Percentiles rank a stretch among this genome's conserved stretches.
Conservation (phyloP, 1,140 invertebrate species). For the Maconellicoccus hirsutus region DNA sequence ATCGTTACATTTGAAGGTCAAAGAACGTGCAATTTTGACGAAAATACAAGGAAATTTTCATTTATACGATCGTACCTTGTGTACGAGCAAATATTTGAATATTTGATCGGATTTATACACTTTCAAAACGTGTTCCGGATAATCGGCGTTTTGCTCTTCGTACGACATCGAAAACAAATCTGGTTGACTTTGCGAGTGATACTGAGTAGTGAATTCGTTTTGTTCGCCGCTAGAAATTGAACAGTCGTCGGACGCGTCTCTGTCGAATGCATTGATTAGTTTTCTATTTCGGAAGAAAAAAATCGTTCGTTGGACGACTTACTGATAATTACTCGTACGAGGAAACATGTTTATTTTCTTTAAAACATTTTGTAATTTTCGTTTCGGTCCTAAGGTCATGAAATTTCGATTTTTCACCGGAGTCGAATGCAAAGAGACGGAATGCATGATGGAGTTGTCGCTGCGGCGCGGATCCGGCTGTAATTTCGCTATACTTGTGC, state of each 20-base stretch:
- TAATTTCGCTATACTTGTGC: conserved; percentile 45
- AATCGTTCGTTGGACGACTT: conserved; percentile 41
- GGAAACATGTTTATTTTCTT: conserved; percentile 85
- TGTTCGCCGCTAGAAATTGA: conserved; percentile 27
- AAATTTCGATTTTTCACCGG: conserved; percentile 37
- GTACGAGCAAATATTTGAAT: conserved; percentile 92
- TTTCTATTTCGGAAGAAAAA: too few species aligned
- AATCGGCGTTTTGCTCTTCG: conserved; percentile 65
- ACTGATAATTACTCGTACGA: conserved; percentile 55
- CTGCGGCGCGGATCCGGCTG: conserved; percentile 46
- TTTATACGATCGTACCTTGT: conserved; percentile 54
- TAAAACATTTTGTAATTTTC: conserved; percentile 71
- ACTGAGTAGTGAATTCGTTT: conserved; percentile 38
- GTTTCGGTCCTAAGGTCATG: conserved; percentile 76
- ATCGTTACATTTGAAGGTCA: too few species aligned
- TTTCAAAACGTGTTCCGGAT: conserved; percentile 95
- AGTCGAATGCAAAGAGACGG: neutral
- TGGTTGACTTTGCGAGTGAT: conserved; percentile 79
- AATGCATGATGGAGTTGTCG: neutral
- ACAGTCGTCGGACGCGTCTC: conserved; percentile 30
- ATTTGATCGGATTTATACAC: conserved; percentile 93
- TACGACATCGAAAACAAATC: conserved; percentile 72
- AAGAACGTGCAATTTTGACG: too few species aligned
- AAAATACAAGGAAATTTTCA: too few species aligned
- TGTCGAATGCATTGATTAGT: too few species aligned